These are phyloP conservation scores for Platynereis dumerilii DNA, from an alignment of 2,888 invertebrate genomes.

Conservation along the genomic window DNA sequence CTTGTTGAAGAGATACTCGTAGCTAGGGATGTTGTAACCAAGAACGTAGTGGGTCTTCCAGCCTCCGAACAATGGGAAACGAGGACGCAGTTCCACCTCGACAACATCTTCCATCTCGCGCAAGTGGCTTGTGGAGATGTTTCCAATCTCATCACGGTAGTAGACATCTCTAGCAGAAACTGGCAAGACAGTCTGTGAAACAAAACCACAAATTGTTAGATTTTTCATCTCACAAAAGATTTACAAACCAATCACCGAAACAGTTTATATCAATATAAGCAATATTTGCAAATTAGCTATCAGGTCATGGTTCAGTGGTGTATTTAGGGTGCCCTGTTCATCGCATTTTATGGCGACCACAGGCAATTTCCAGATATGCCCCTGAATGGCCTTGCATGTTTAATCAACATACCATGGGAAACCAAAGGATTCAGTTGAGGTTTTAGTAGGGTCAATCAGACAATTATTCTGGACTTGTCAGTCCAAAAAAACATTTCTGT, in stretches of 20 bases:
- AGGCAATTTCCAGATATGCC: too few species aligned
- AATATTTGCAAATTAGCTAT: too few species aligned
- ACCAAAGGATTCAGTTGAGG: too few species aligned
- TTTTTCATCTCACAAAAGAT: background rate
- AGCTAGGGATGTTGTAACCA: constrained; percentile 97
- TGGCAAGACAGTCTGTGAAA: constrained; percentile 70
- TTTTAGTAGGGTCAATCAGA: too few species aligned
- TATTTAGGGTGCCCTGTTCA: too few species aligned
- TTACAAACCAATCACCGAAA: background rate
- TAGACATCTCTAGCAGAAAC: constrained; percentile 94
- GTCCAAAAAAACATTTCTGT: too few species aligned
- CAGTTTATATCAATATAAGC: too few species aligned
- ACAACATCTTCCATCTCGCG: constrained; percentile 87
- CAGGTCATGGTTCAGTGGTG: too few species aligned
- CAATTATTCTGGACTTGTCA: too few species aligned
- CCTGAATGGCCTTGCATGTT: too few species aligned
- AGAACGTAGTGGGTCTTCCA: constrained; percentile 98
- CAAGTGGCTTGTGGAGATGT: constrained; percentile 97
- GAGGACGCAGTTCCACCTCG: constrained; percentile 91
- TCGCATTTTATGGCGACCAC: too few species aligned
- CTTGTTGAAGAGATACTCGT: constrained; percentile 87
- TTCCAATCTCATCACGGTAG: constrained; percentile 96
- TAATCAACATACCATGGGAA: too few species aligned
- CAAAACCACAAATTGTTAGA: constrained; percentile 30
- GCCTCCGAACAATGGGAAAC: constrained; percentile 97